Base-by-base conservation (phyloP, 1,140 invertebrate genomes). In the Saccostrea echinata region DNA sequence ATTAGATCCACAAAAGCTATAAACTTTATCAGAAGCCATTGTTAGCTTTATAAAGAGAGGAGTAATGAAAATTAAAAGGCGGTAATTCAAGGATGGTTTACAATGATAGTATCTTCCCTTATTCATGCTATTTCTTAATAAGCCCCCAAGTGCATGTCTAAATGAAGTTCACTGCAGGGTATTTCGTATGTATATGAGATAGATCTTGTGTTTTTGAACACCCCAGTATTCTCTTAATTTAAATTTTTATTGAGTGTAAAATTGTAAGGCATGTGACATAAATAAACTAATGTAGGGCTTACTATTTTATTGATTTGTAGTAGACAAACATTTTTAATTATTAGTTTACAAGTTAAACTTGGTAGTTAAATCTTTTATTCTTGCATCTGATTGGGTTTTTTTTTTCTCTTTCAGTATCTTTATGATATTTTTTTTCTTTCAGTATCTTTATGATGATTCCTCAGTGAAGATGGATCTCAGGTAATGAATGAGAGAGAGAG, bases 381-480 rank as follows among this genome's bases (percentile, higher is more conserved):
- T n/a, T n/a, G n/a, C n/a, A n/a, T n/a, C n/a, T n/a, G n/a, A n/a
- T n/a, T n/a, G n/a, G n/a, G n/a, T n/a, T n/a, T n/a, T n/a, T n/a
- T n/a, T n/a, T n/a, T n/a, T n/a, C n/a, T n/a, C n/a, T n/a, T n/a
- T n/a, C n/a, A n/a, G n/a, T n/a, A n/a, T n/a, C n/a, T n/a, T n/a
- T n/a, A n/a, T 30, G 8, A 33, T 76, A 3, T 76, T 16, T 27
- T 71, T 76, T 76, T 30, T 12, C 13, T 76, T 76, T 33, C 68
- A 76, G 68, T 76, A 76, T 76, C 68, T 76, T 13, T 76, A 76
- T 76, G 68, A 76, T 76, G 68, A 76, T 30, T 76, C 68, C 13
- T 76, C 68, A 33, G 68, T 76, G 68, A 76, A 76, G 68, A 76
- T 76, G 68, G 68, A 76, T 76, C 68, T 76, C 24, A 76, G 68